Evolutionary conservation across 2,113 vertebrate species (phyloP).

Genomic region (Lonchura striata): DNA sequence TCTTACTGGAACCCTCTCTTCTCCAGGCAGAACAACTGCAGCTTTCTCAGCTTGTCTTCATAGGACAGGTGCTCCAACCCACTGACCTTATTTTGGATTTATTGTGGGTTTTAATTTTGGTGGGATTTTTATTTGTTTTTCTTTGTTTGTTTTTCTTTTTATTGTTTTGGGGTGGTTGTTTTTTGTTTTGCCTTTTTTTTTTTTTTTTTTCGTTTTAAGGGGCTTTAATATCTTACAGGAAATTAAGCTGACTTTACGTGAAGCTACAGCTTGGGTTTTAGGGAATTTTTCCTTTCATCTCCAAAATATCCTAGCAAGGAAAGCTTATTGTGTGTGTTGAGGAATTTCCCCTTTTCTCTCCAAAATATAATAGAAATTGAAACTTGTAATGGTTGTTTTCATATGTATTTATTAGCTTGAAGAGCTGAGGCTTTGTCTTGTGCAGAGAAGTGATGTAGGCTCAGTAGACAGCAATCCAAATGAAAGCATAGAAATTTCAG

Average conservation of each 20-base stretch:
- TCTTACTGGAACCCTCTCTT: not conserved
- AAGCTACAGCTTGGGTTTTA: not conserved
- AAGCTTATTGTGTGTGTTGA: not conserved
- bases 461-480: not conserved
- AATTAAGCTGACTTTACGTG: not conserved
- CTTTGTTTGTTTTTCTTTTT: not conserved
- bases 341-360: not conserved
- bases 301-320: not conserved
- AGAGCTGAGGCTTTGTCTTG: not conserved
- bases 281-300: not conserved
- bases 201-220: not conserved
- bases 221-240: not conserved
- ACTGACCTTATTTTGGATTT: not conserved
- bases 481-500: not conserved
- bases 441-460: not conserved
- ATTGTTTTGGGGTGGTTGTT: too few species aligned
- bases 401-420: not conserved
- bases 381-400: not conserved
- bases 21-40: not conserved
- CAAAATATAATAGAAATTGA: not conserved
- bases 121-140: not conserved
- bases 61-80: not conserved
- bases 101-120: not conserved
- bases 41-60: not conserved
- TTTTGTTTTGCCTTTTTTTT: too few species aligned